Evolutionary conservation across 2,888 invertebrate genomes (phyloP).

Genomic region (Drosophila buzzatii): DNA sequence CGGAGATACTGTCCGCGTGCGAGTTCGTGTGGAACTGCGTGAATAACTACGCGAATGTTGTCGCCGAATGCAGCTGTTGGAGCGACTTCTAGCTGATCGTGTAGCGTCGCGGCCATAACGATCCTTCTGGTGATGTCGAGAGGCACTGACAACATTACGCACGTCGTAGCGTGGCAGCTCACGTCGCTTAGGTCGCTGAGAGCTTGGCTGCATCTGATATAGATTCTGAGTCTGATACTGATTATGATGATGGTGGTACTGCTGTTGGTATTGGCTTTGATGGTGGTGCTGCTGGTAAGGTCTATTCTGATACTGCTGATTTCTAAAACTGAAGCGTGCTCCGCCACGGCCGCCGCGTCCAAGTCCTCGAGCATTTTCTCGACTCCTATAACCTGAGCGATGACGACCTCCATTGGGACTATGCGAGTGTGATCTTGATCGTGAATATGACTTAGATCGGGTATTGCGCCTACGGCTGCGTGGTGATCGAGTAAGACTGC

Average conservation of each 20-base stretch:
- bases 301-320: constrained; percentile 52
- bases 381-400: constrained; percentile 30
- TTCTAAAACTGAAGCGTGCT: constrained; percentile 58
- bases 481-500: constrained; percentile 45
- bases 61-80: constrained; percentile 66
- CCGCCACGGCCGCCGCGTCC: constrained; percentile 42
- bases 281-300: constrained; percentile 38
- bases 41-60: constrained; percentile 68
- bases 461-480: constrained; percentile 55
- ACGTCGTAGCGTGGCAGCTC: constrained; percentile 94
- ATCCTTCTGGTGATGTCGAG: constrained; percentile 87
- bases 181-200: constrained; percentile 87
- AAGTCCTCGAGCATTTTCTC: constrained; percentile 37
- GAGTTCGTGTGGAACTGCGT: constrained; percentile 73
- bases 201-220: constrained; percentile 36
- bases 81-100: constrained; percentile 84
- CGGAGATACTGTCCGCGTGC: constrained; percentile 65
- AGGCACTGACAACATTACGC: constrained; percentile 89
- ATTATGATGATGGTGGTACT: constrained; percentile 25
- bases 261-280: constrained; percentile 37
- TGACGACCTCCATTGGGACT: constrained; percentile 22
- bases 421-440: constrained; percentile 62
- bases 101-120: constrained; percentile 92
- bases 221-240: constrained; percentile 36
- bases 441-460: constrained; percentile 63